phyloP scores from a whole-genome alignment of 1,140 invertebrate genomes.

The Ptiloglossa arizonensis region DNA sequence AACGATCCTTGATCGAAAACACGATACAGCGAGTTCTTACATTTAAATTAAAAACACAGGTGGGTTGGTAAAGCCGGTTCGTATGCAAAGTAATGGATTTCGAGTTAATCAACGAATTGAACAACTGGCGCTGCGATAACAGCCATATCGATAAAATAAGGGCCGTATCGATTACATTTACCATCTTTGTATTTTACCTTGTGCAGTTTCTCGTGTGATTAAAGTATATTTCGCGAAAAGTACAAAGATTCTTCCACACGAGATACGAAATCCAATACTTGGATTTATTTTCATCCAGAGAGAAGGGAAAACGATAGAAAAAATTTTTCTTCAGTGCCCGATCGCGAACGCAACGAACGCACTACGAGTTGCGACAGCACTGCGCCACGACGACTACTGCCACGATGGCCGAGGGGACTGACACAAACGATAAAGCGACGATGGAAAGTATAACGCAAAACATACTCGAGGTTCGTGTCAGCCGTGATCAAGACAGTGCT shows the following conservation, averaged over 20 bases:
- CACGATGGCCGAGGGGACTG: constrained; percentile 81
- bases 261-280: too few species aligned
- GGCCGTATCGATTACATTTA: constrained; percentile 16
- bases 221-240: background rate
- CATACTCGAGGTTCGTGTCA: constrained; percentile 75
- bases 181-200: too few species aligned
- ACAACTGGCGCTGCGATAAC: constrained; percentile 47
- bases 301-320: too few species aligned
- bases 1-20: too few species aligned
- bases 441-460: constrained; percentile 76
- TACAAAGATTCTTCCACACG: too few species aligned
- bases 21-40: too few species aligned
- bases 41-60: constrained; percentile 14
- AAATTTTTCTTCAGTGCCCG: background rate
- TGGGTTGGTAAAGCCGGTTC: background rate
- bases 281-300: background rate
- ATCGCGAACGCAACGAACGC: too few species aligned
- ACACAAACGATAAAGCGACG: constrained; percentile 73
- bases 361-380: constrained; percentile 36
- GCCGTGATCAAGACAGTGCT: constrained; percentile 31
- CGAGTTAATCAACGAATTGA: constrained; percentile 40
- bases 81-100: constrained; percentile 5
- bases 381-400: constrained; percentile 76
- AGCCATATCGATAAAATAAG: constrained; percentile 64
- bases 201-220: background rate